Evolutionary conservation across 2,888 invertebrate genomes (phyloP).

Genomic region (Catocala fraxini): DNA sequence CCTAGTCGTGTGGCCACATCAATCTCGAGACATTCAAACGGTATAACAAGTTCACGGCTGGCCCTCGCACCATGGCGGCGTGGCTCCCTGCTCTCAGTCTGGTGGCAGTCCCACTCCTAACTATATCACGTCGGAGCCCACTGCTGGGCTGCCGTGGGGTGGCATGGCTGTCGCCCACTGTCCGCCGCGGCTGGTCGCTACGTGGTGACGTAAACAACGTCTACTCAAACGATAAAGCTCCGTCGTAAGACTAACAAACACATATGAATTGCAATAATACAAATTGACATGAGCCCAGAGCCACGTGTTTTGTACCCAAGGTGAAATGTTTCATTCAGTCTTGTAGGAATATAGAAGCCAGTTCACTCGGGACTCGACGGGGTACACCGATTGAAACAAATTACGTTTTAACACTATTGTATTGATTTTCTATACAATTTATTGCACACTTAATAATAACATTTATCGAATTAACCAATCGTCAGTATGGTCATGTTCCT

Average conservation of each 20-base stretch:
- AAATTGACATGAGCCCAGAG: constrained; percentile 81
- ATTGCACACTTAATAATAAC: constrained; percentile 81
- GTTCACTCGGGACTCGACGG: constrained; percentile 72
- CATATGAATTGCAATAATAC: constrained; percentile 58
- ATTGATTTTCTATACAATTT: constrained; percentile 80
- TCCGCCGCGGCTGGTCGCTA: not conserved
- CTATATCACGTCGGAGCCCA: constrained; percentile 30
- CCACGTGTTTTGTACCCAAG: constrained; percentile 69
- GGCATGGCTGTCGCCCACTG: not conserved
- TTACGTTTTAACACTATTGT: constrained; percentile 72
- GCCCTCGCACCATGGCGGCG: constrained; percentile 44
- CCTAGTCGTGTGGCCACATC: constrained; percentile 51
- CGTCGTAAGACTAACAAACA: constrained; percentile 55
- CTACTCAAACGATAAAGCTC: constrained; percentile 57
- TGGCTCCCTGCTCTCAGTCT: constrained; percentile 68
- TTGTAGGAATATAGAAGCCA: constrained; percentile 75
- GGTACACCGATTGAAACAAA: constrained; percentile 75
- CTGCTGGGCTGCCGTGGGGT: too few species aligned
- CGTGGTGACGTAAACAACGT: constrained; percentile 7
- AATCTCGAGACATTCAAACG: constrained; percentile 21
- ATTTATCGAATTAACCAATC: constrained; percentile 64
- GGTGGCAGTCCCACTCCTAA: constrained; percentile 65
- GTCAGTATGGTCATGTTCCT: constrained; percentile 60
- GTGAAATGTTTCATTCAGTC: constrained; percentile 84
- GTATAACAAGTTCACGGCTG: constrained; percentile 23